Evolutionary conservation across 2,113 vertebrate species (phyloP).

Genomic region (Istiophorus platypterus): DNA sequence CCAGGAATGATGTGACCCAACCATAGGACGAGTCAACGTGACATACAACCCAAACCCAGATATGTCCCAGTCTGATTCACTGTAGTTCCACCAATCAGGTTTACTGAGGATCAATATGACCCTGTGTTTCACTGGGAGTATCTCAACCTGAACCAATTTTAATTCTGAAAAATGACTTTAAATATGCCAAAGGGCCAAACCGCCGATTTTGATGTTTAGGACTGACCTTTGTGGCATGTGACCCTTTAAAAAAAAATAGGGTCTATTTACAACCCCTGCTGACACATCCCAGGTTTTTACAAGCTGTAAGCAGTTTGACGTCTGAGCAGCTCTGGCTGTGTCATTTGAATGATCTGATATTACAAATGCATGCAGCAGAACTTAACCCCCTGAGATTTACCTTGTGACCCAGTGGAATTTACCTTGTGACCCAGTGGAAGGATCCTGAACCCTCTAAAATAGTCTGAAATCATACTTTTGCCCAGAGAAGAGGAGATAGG

Average conservation of each 20-base stretch:
- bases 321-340: too few species aligned
- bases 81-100: background rate
- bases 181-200: too few species aligned
- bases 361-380: too few species aligned
- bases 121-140: background rate
- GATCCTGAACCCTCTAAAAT: background rate
- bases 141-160: background rate
- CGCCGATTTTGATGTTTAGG: background rate
- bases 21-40: background rate
- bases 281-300: background rate
- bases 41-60: background rate
- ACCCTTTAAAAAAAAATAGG: background rate
- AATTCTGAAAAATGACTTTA: background rate
- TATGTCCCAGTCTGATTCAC: background rate
- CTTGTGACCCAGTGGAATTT: too few species aligned
- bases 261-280: background rate
- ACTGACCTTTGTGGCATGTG: too few species aligned
- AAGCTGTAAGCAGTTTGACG: background rate
- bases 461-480: background rate
- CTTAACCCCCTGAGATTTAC: too few species aligned
- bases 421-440: too few species aligned
- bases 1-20: conserved; percentile 14
- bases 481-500: background rate
- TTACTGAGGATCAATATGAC: background rate
- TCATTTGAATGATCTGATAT: background rate